Evolutionary conservation across 2,888 invertebrate genomes (phyloP), one percentile per base, ranked within the genome.

Genomic region (Lasius platythorax): DNA sequence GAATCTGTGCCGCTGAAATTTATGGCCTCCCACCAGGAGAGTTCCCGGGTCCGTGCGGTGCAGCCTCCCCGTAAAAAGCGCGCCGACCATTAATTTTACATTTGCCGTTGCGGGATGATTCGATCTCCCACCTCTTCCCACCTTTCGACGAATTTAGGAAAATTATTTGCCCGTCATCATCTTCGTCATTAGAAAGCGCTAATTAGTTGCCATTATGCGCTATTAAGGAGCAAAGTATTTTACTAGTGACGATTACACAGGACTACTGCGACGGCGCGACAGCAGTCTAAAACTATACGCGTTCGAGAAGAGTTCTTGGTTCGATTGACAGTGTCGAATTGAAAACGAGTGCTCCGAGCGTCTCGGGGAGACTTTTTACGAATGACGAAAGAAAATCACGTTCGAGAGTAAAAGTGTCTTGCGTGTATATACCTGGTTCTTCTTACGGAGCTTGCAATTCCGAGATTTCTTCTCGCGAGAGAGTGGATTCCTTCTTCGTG

Each of bases 1-100:
- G 95, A 95, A 95, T 95, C 95, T 95, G 95, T 95, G 95, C 93
- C 53, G 94, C 93, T 95, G 95, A 95, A 96, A 96, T 96, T 96
- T 96, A 96, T 96, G 94, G 94, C 86, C 90, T 92, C 92, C 91
- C 92, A 86, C 88, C 90, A 92, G 67, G 70, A 73, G 75, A 75
- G 72, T 85, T 78, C 84, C 67, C 50, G n/a, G n/a, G 75, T 86
- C 85, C 83, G 83, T 87, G n/a, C 87, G 84, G 90, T 87, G 89
- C 87, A 67, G 81, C 87, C 82, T 88, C 37, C 37, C 5, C 85
- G 87, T 91, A 90, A 92, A 90, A 92, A 88, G 53, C 8, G 8
- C 53, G 18, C 89, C 88, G 87, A 88, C 91, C 91, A 92, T 94
- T 93, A 93, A 92, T 90, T 91, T 89, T 88, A 87, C 89, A 90